Conservation (phyloP, 92 coral and sea anemone genomes). For the Epizoanthus stellaris region DNA sequence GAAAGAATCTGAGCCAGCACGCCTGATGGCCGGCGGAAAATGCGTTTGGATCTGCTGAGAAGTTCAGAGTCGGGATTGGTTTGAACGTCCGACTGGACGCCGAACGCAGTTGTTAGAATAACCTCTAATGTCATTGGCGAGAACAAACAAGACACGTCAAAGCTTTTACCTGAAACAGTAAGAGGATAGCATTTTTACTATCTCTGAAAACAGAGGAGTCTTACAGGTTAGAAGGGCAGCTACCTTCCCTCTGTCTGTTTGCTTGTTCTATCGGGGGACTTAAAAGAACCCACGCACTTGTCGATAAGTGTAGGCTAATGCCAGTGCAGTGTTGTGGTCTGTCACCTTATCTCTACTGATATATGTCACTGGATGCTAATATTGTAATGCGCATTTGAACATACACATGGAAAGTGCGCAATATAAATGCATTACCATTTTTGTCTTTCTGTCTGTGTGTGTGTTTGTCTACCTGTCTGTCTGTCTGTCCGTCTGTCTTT, state of each 20-base stretch:
- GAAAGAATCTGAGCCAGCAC: not conserved
- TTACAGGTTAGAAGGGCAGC: not conserved
- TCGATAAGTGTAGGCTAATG: too few relatives aligned
- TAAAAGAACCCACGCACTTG: too few relatives aligned
- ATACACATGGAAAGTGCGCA: too few relatives aligned
- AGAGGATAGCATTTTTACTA: not conserved
- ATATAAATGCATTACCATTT: too few relatives aligned
- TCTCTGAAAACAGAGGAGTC: too few relatives aligned
- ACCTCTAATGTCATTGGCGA: slow-evolving; percentile 67
- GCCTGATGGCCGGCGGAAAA: slow-evolving; percentile 45
- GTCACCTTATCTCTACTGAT: too few relatives aligned
- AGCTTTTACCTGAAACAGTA: slow-evolving; percentile 1
- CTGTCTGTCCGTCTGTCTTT: too few relatives aligned
- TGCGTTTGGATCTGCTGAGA: slow-evolving; percentile 42
- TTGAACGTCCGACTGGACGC: slow-evolving; percentile 63
- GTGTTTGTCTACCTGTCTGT: too few relatives aligned
- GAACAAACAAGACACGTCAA: slow-evolving; percentile 26
- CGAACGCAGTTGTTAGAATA: slow-evolving; percentile 70
- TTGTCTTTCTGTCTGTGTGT: not conserved
- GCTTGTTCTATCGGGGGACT: too few relatives aligned
- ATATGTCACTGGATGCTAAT: too few relatives aligned
- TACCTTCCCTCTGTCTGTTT: not conserved
- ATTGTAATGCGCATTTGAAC: too few relatives aligned
- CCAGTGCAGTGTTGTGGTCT: too few relatives aligned
- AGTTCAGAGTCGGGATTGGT: slow-evolving; percentile 65